Percentiles rank a stretch among this genome's conserved stretches.
phyloP scores from a whole-genome alignment of 2,113 vertebrate genomes.

The Ceyx cyanopectus region DNA sequence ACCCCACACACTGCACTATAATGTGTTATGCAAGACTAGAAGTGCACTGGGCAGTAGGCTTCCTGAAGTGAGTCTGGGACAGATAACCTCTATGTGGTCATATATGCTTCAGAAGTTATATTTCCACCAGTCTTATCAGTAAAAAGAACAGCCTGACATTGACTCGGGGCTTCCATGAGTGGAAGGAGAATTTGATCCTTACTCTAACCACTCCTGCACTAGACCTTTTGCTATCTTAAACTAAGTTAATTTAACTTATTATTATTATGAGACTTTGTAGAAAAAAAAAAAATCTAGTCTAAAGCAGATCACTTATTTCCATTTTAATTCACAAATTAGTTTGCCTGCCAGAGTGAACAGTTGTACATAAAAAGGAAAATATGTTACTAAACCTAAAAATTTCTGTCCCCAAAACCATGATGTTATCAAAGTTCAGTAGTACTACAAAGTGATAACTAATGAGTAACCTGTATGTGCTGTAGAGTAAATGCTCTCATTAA shows the following conservation, averaged over 20 bases:
- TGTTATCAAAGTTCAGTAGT: not conserved
- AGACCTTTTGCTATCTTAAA: not conserved
- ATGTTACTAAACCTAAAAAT: not conserved
- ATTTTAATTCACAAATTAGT: not conserved
- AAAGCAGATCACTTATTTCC: not conserved
- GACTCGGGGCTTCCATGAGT: not conserved
- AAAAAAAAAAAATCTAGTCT: not conserved
- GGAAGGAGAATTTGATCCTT: not conserved
- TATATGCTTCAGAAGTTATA: not conserved
- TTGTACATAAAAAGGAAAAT: not conserved
- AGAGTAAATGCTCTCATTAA: slow-evolving; percentile 18
- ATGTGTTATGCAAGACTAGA: not conserved
- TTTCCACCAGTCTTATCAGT: not conserved
- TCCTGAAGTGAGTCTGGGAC: not conserved
- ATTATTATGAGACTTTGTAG: not conserved
- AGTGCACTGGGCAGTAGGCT: not conserved
- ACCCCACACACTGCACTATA: fast-evolving
- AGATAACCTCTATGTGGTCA: not conserved
- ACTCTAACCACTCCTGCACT: not conserved
- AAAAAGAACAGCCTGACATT: not conserved
- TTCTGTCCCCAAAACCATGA: not conserved
- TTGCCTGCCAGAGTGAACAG: not conserved
- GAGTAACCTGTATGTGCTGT: not conserved
- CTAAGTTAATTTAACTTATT: not conserved
- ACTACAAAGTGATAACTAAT: not conserved